These are phyloP conservation scores for Zaprionus vittiger DNA, from an alignment of 1,140 invertebrate genomes.

Conservation along the genomic window DNA sequence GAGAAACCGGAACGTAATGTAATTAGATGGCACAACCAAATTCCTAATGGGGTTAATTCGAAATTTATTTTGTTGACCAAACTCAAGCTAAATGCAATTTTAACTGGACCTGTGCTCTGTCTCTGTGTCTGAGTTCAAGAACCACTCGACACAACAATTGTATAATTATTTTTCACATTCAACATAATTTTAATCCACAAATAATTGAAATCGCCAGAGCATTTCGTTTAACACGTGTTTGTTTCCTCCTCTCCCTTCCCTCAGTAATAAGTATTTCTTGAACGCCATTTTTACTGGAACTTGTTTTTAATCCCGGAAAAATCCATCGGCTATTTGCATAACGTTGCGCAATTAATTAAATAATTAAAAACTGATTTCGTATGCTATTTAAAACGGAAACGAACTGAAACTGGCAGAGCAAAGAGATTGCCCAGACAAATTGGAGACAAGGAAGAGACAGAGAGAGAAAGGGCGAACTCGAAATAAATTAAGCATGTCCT, in stretches of 20 bases:
- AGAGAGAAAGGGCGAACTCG: slow-evolving; percentile 19
- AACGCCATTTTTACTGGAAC: slow-evolving; percentile 4
- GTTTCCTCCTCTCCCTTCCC: not conserved
- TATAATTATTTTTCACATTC: slow-evolving; percentile 11
- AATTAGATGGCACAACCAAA: slow-evolving; percentile 33
- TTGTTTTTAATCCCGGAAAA: slow-evolving; percentile 20
- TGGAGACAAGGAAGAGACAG: slow-evolving; percentile 17
- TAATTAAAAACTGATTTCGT: slow-evolving; percentile 69
- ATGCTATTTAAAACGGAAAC: slow-evolving; percentile 34
- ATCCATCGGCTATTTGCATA: slow-evolving; percentile 51
- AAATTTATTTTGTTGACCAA: slow-evolving; percentile 43
- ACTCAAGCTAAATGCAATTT: slow-evolving; percentile 4
- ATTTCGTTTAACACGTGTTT: slow-evolving; percentile 20
- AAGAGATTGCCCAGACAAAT: slow-evolving; percentile 36
- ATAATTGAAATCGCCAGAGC: slow-evolving; percentile 8
- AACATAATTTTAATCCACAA: slow-evolving; percentile 19
- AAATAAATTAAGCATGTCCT: slow-evolving; percentile 63
- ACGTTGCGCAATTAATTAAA: slow-evolving; percentile 64
- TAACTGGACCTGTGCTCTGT: no score
- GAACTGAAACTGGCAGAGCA: slow-evolving; percentile 15
- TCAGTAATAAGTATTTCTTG: not conserved
- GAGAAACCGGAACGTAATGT: slow-evolving; percentile 22
- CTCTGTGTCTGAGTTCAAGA: not conserved
- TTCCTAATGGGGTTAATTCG: slow-evolving; percentile 43
- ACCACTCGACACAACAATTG: not conserved